Conservation (phyloP, 2,113 vertebrate genomes). For the Vidua macroura region DNA sequence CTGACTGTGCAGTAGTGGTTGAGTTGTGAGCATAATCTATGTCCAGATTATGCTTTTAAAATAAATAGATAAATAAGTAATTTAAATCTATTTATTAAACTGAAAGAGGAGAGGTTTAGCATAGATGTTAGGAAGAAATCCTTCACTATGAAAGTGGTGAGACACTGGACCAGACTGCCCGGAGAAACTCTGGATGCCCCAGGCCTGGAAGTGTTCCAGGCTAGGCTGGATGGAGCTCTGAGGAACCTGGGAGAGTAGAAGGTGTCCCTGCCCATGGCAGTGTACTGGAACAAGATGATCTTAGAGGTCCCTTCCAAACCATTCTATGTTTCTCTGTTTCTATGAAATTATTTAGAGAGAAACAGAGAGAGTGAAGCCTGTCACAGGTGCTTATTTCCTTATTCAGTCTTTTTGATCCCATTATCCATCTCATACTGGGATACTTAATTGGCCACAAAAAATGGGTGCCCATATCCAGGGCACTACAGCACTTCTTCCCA, state of each 20-base stretch:
- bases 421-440: neutral
- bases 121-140: neutral
- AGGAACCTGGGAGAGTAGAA: neutral
- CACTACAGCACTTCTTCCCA: neutral
- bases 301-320: neutral
- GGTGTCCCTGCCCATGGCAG: neutral
- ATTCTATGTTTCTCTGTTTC: neutral
- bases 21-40: neutral
- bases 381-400: neutral
- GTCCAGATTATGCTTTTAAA: neutral
- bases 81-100: neutral
- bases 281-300: neutral
- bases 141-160: neutral
- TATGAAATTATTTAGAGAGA: neutral
- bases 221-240: neutral
- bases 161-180: neutral
- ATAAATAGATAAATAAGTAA: neutral
- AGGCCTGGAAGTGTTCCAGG: neutral
- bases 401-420: neutral
- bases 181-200: neutral
- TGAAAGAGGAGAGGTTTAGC: neutral
- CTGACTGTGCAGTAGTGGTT: neutral
- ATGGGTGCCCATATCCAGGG: fast-evolving
- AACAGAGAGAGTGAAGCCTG: neutral
- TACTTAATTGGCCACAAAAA: neutral